Evolutionary conservation across 2,888 invertebrate species (phyloP), one percentile per base, ranked within the genome.

Genomic region (Andricus quercusramuli): DNA sequence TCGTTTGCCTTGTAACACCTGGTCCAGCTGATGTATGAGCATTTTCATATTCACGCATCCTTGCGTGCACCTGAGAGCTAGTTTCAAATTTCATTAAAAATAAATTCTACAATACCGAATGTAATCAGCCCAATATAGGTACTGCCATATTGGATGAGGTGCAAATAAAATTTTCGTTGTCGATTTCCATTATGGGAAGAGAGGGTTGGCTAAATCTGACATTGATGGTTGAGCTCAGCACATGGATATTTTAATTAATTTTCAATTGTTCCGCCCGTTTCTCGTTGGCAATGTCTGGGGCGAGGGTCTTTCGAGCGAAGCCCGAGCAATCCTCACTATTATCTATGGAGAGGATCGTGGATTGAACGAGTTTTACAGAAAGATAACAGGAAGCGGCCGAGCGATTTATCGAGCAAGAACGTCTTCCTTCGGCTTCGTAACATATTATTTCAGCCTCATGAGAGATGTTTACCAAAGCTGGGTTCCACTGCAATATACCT

Each of bases 281-380:
- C 70, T 70, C 51, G 32, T 51, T 74, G 56, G n/a, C 51, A 74
- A 32, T 74, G 70, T 47, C 70, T 47, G 4, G 70, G 25, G 47
- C 44, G 70, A 51, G 29, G 29, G 17, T 47, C 47, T 68, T 41
- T 22, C 68, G 17, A 47, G 44, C 41, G 79, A 80, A 79, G 82
- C 76, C 67, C 25, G 32, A n/a, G 56, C 76, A 64, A 64, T 77
- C 32, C 47, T 56, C 51, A 13, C 59, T 22, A 47, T 65, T 83
- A 74, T 74, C 74, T 74, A 74, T 32, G n/a, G 32, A 11, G 56
- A 56, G 51, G 83, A 84, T 84, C 84, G 83, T 65, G 83, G 70
- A 83, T 84, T 82, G 84, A 84, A 81, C 84, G 84, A 84, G 83
- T 84, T 84, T 84, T 83, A 82, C 83, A 81, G 84, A 84, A 83